Evolutionary conservation across 1,140 invertebrate genomes (phyloP).

Genomic region (Agraylea sexmaculata): DNA sequence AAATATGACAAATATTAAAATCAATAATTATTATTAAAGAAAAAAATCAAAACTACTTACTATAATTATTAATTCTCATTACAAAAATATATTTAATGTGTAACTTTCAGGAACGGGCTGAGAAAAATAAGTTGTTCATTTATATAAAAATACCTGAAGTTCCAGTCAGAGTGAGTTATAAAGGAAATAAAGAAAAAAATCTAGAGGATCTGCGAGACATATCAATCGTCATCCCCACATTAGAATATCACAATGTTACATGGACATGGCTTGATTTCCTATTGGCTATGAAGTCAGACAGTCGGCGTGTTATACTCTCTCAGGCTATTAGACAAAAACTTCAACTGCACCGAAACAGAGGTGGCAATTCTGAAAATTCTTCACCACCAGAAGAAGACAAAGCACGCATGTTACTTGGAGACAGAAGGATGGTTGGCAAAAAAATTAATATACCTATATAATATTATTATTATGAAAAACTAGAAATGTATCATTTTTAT

Average conservation of each 20-base stretch:
- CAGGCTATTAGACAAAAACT: constrained; percentile 95
- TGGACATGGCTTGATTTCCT: constrained; percentile 99
- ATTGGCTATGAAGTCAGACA: constrained; percentile 90
- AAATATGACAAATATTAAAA: constrained; percentile 2
- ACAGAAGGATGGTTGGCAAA: constrained; percentile 40
- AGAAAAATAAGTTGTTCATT: constrained; percentile 97
- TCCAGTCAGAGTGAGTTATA: constrained; percentile 91
- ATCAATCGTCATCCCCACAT: constrained; percentile 82
- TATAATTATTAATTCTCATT: constrained; percentile 20
- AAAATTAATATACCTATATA: constrained; percentile 6
- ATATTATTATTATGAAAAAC: neutral
- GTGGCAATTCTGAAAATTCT: constrained; percentile 50
- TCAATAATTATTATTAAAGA: neutral
- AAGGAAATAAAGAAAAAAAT: constrained; percentile 97
- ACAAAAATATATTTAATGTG: no score
- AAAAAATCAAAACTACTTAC: neutral
- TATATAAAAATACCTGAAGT: constrained; percentile 98
- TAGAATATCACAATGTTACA: constrained; percentile 97
- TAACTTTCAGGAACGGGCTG: constrained; percentile 71
- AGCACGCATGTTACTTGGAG: constrained; percentile 80
- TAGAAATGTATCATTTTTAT: neutral
- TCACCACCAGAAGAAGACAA: constrained; percentile 89
- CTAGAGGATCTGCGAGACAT: constrained; percentile 92
- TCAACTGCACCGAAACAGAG: constrained; percentile 63
- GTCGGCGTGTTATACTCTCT: constrained; percentile 77